A percentile compares a stretch with the other conserved stretches of the same genome.
Evolutionary conservation across 2,113 vertebrate genomes (phyloP).

Genomic region (Myotis brandtii): DNA sequence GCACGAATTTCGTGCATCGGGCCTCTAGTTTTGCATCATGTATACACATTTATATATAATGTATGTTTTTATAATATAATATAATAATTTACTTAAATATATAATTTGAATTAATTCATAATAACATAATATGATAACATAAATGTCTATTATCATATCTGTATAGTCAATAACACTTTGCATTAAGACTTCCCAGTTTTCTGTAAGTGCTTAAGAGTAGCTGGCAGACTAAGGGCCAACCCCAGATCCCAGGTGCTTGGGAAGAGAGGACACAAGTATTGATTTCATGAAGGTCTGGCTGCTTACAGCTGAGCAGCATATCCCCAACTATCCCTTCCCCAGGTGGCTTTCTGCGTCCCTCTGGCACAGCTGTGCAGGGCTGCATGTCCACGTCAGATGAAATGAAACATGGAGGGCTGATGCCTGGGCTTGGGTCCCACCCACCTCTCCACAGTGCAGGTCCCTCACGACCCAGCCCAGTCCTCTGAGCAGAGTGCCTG

Average conservation of each 20-base stretch:
- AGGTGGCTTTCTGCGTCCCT: not conserved
- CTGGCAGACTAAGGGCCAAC: not conserved
- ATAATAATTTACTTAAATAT: not conserved
- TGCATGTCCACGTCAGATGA: not conserved
- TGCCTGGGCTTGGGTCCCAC: not conserved
- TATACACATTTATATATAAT: not conserved
- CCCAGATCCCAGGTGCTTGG: not conserved
- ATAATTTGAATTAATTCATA: not conserved
- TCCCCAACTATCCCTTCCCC: not conserved
- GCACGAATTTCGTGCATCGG: too few relatives aligned
- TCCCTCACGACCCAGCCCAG: rapidly evolving
- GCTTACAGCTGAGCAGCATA: not conserved
- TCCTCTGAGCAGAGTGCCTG: not conserved
- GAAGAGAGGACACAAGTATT: not conserved
- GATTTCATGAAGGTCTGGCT: not conserved
- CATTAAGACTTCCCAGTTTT: not conserved
- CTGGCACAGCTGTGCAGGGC: not conserved
- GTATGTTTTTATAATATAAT: not conserved
- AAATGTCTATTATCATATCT: not conserved
- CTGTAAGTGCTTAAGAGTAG: not conserved
- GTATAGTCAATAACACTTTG: not conserved
- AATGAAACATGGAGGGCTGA: not conserved
- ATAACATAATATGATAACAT: not conserved
- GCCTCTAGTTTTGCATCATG: not conserved
- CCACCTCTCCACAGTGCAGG: not conserved